These are phyloP conservation scores for Mobula hypostoma DNA, from an alignment of 2,113 vertebrate species.

Conservation along the genomic window DNA sequence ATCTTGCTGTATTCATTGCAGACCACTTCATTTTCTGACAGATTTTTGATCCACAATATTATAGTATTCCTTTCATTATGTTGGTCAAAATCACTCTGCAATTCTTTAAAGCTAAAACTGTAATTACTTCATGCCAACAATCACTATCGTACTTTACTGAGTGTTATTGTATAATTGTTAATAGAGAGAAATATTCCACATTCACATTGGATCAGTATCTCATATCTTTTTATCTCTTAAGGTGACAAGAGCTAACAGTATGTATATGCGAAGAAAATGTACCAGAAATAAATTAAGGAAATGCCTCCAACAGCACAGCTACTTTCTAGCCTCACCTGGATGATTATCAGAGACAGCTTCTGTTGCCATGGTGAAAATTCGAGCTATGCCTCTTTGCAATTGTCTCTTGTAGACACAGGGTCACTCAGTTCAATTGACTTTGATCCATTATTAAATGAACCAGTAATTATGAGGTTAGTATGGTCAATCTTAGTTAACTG, in stretches of 20 bases:
- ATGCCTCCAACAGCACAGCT: neutral
- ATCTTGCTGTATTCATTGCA: too few species aligned
- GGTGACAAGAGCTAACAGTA: neutral
- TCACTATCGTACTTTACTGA: neutral
- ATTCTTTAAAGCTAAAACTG: neutral
- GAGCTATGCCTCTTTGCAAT: neutral
- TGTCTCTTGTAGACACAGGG: neutral
- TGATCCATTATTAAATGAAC: neutral
- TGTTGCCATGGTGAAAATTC: constrained; percentile 11
- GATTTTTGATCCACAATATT: neutral
- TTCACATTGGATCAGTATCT: neutral
- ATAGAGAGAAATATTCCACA: neutral
- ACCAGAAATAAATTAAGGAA: neutral
- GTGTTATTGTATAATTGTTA: neutral
- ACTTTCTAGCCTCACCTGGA: neutral
- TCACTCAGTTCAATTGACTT: neutral
- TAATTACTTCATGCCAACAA: neutral
- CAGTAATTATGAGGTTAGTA: neutral
- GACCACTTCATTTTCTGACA: neutral
- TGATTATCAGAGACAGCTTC: neutral
- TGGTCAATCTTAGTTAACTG: neutral
- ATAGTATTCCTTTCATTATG: neutral
- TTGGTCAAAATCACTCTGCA: neutral
- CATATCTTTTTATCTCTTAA: neutral
- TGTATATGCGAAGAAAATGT: neutral